Evolutionary conservation across 2,797 vertebrate species (phyloP), one percentile per base, ranked within the genome.

Genomic region (Buphagus erythrorhynchus): DNA sequence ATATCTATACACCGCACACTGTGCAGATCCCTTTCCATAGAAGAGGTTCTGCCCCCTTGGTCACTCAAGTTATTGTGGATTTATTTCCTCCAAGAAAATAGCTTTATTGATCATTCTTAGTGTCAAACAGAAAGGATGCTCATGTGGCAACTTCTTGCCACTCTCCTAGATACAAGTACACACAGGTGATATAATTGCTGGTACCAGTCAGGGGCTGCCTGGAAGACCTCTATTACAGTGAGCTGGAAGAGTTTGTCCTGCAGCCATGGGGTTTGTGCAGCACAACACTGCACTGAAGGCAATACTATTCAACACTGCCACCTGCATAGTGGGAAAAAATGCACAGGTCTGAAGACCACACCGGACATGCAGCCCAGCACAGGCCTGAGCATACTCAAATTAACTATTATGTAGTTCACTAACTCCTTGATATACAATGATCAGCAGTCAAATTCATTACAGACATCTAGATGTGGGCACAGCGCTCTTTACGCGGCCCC

Each of bases 271-370:
- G 8, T 74, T 89, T 77, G n/a, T 63, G 40, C 12, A 58, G 20
- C 11, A 35, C 28, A 71, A 13, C 0, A 0, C 8, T 40, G 20
- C 24, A 9, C 4, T 59, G 52, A 18, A 52, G 17, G 17, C 12
- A 46, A 18, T 29, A 8, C 16, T 38, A 5, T 52, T 45, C 38
- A 61, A 25, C 42, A 54, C 9, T 28, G 16, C 20, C 55, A 48
- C 13, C 28, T 68, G 36, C 28, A 43, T 29, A 16, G 22, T 28
- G 42, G 40, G 13, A 18, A 82, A 62, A 69, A 55, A 48, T 55
- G 22, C 16, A 6, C 10, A 52, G 14, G 13, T 68, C 49, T 85
- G 40, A 78, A 35, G 28, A 28, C 26, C 14, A 33, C 26, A 14
- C 2, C 0, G 2, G 48, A 20, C 26, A 13, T 28, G 29, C 15